phyloP scores from a whole-genome alignment of 2,113 vertebrate genomes.

The Nycticebus coucang region DNA sequence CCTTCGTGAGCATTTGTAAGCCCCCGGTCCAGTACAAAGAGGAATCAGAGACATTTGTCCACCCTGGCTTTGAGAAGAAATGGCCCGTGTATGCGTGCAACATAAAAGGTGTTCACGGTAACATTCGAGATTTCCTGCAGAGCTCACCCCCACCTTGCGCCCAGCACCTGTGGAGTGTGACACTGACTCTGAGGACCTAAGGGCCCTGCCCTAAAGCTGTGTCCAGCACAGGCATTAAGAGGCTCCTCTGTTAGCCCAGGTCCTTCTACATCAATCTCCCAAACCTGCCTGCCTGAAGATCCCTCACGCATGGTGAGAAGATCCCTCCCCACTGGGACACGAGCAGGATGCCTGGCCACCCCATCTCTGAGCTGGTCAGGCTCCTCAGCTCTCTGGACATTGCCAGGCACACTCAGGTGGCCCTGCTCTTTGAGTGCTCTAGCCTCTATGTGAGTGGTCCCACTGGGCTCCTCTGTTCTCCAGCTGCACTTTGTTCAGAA shows the following conservation, averaged over 20 bases:
- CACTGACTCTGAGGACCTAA: rapidly evolving
- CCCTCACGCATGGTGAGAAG: rapidly evolving
- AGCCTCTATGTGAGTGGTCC: not conserved
- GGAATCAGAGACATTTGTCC: not conserved
- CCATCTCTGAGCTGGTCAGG: no score
- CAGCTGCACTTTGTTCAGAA: not conserved
- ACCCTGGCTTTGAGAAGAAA: not conserved
- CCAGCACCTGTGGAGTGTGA: rapidly evolving
- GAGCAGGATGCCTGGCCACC: no score
- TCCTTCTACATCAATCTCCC: no score
- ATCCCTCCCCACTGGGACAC: not conserved
- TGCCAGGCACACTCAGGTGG: not conserved
- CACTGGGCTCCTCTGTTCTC: not conserved
- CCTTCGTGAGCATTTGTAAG: not conserved
- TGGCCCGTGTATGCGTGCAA: rapidly evolving
- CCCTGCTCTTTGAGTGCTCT: not conserved
- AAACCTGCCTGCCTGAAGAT: not conserved
- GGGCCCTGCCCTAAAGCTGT: not conserved
- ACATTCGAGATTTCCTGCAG: not conserved
- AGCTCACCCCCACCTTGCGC: not conserved
- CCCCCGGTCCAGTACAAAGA: not conserved
- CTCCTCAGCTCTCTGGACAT: not conserved
- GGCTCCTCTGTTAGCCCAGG: not conserved
- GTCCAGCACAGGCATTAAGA: not conserved
- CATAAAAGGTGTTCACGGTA: not conserved